Evolutionary conservation across 2,113 vertebrate genomes (phyloP).

Genomic region (Micronisus gabar): DNA sequence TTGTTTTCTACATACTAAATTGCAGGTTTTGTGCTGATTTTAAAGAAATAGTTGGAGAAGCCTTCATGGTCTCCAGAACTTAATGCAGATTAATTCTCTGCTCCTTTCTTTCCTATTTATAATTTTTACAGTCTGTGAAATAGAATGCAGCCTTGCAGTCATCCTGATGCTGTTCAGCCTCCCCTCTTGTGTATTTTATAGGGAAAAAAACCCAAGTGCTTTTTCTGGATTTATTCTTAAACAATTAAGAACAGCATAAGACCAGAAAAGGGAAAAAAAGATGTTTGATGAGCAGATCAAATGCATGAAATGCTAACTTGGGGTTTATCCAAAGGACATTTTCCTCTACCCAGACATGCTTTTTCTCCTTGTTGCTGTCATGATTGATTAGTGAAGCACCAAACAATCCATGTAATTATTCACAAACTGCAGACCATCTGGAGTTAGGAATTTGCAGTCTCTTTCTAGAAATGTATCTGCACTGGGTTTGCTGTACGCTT

Average conservation of each 20-base stretch:
- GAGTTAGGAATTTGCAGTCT: slow-evolving; percentile 54
- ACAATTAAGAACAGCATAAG: background rate
- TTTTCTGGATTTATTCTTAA: slow-evolving; percentile 6
- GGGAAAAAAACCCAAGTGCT: background rate
- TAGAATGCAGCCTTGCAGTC: background rate
- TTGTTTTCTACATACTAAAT: background rate
- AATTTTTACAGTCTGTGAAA: background rate
- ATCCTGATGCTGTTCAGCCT: background rate
- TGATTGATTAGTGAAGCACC: slow-evolving; percentile 55
- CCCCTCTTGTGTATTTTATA: background rate
- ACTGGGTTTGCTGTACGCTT: background rate
- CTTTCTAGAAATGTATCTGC: slow-evolving; percentile 59
- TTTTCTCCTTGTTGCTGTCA: slow-evolving; percentile 54
- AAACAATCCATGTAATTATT: slow-evolving; percentile 59
- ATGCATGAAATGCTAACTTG: slow-evolving; percentile 6
- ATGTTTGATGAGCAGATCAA: slow-evolving; percentile 17
- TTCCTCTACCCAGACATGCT: slow-evolving; percentile 25
- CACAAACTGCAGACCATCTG: slow-evolving; percentile 59
- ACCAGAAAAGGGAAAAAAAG: background rate
- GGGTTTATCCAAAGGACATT: slow-evolving; percentile 48
- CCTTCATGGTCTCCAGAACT: background rate
- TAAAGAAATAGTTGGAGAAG: background rate
- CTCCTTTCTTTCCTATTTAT: background rate
- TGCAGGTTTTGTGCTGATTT: background rate
- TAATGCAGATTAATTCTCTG: background rate